phyloP scores from a whole-genome alignment of 2,888 invertebrate species.

The Abrostola tripartita region DNA sequence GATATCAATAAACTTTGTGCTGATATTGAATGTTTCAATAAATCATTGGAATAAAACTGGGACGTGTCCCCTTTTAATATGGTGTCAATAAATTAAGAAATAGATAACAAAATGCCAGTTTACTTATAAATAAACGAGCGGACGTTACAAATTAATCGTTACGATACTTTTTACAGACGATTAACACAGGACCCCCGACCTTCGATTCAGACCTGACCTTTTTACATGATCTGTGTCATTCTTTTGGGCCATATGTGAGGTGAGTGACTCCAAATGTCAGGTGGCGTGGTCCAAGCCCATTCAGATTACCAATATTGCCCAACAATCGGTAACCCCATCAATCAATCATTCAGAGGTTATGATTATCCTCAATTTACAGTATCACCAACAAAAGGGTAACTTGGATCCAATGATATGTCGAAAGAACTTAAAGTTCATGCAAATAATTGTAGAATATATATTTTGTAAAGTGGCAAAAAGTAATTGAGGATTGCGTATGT shows the following conservation, averaged over 20 bases:
- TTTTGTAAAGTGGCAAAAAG: slow-evolving; percentile 52
- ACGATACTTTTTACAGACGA: slow-evolving; percentile 39
- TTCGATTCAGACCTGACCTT: slow-evolving; percentile 54
- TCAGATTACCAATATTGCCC: slow-evolving; percentile 60
- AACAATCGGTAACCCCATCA: slow-evolving; percentile 61
- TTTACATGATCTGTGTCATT: slow-evolving; percentile 60
- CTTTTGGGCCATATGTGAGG: slow-evolving; percentile 54
- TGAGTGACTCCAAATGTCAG: slow-evolving; percentile 62
- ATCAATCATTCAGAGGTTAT: slow-evolving; percentile 63
- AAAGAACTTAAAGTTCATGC: slow-evolving; percentile 64
- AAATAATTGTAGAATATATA: slow-evolving; percentile 58
- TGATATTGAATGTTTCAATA: slow-evolving; percentile 15
- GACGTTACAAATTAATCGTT: slow-evolving; percentile 42
- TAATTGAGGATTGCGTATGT: slow-evolving; percentile 54
- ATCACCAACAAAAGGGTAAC: slow-evolving; percentile 55
- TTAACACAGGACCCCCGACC: slow-evolving; percentile 46
- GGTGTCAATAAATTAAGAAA: slow-evolving; percentile 43
- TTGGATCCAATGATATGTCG: slow-evolving; percentile 54
- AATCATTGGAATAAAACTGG: slow-evolving; percentile 27
- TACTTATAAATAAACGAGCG: slow-evolving; percentile 35
- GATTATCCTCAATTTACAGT: slow-evolving; percentile 64
- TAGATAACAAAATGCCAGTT: slow-evolving; percentile 50
- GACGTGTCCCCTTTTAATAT: slow-evolving; percentile 33
- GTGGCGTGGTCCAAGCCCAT: slow-evolving; percentile 56
- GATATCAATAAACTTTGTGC: neutral